Evolutionary conservation across 1,140 invertebrate genomes (phyloP).

Genomic region (Tetraneura akinire): DNA sequence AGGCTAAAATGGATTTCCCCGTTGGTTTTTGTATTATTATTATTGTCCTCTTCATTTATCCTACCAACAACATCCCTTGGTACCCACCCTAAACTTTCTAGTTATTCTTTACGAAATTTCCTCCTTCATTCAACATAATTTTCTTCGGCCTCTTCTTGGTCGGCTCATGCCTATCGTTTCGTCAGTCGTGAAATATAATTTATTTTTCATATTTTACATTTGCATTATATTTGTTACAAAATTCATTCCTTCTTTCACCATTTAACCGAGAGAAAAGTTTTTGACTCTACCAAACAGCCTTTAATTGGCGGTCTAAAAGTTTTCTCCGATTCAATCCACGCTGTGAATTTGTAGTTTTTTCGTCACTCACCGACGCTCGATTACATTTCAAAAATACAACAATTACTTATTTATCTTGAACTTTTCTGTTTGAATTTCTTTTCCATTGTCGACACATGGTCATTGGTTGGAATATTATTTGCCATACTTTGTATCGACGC

Average conservation of each 20-base stretch:
- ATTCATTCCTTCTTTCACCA: conserved; percentile 32
- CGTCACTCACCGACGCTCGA: background rate
- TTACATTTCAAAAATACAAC: background rate
- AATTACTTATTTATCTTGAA: background rate
- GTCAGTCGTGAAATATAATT: no score
- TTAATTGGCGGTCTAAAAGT: background rate
- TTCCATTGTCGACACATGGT: background rate
- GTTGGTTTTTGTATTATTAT: conserved; percentile 15
- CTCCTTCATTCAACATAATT: background rate
- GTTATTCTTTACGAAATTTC: no score
- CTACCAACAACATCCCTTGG: no score
- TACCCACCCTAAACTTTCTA: no score
- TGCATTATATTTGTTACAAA: background rate
- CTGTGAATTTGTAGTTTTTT: background rate
- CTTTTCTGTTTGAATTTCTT: background rate
- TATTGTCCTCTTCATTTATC: background rate
- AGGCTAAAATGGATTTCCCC: background rate
- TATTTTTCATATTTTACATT: no score
- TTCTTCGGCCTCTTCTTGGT: background rate
- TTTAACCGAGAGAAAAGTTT: conserved; percentile 24
- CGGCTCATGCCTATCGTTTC: no score
- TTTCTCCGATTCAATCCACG: background rate
- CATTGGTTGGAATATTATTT: no score
- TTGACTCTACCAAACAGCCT: background rate
- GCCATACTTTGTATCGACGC: no score